phyloP scores from a whole-genome alignment of 2,113 vertebrate species.

The Canis aureus region DNA sequence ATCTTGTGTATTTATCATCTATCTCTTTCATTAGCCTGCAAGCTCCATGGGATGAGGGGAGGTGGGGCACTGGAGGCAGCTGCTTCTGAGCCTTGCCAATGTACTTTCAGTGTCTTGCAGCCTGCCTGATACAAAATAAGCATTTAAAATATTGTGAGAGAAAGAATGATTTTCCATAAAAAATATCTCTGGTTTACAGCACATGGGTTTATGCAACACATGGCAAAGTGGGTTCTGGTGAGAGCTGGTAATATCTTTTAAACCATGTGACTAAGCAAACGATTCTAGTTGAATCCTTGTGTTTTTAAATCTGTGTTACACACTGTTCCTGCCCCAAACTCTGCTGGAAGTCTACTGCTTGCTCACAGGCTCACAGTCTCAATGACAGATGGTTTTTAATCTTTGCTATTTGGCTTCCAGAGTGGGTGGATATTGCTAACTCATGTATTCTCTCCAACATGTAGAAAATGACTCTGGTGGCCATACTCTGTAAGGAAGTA shows the following conservation, averaged over 20 bases:
- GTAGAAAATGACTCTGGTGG: background rate
- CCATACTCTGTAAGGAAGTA: conserved; percentile 4
- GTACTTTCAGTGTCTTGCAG: background rate
- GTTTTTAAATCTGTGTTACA: background rate
- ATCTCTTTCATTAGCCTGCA: background rate
- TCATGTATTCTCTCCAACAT: conserved; percentile 31
- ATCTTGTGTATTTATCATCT: background rate
- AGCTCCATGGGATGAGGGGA: fast-evolving
- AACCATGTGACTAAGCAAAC: background rate
- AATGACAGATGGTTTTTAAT: conserved; percentile 73
- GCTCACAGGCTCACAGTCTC: background rate
- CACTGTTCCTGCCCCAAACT: background rate
- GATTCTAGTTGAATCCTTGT: background rate
- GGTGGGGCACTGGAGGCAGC: background rate
- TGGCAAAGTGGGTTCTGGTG: background rate
- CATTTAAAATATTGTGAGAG: background rate
- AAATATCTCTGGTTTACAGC: background rate
- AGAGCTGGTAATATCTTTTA: background rate
- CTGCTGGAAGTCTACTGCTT: conserved; percentile 55
- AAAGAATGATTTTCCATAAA: conserved; percentile 20
- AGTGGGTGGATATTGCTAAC: conserved; percentile 45
- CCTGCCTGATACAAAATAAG: background rate
- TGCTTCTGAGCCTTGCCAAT: background rate
- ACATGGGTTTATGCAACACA: background rate
- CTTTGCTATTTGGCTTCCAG: conserved; percentile 63